Conservation (phyloP, 2,888 invertebrate species). For the Chloroclysta siterata region DNA sequence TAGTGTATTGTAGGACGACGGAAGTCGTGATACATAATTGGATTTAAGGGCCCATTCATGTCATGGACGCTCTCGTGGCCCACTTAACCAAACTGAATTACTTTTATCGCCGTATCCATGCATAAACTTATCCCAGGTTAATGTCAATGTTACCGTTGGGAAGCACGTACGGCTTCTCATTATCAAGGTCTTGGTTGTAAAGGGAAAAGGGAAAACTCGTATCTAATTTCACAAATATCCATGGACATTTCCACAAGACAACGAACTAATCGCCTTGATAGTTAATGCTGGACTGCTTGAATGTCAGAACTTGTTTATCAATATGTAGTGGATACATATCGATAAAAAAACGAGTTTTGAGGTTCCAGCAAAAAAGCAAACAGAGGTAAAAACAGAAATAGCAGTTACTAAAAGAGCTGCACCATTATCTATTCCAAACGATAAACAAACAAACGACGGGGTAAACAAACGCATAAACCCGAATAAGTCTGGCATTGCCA, state of each 20-base stretch:
- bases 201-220: background rate
- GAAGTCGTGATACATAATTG: slow-evolving; percentile 42
- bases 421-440: slow-evolving; percentile 8
- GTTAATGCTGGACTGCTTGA: too few species aligned
- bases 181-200: slow-evolving; percentile 1
- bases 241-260: too few species aligned
- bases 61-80: slow-evolving; percentile 38
- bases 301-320: too few species aligned
- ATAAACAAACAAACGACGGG: slow-evolving; percentile 12
- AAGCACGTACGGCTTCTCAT: background rate
- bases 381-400: background rate
- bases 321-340: background rate
- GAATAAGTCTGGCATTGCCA: slow-evolving; percentile 16
- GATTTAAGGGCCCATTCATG: slow-evolving; percentile 43
- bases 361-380: slow-evolving; percentile 5
- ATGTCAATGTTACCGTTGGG: slow-evolving; percentile 16
- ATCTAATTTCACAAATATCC: too few species aligned
- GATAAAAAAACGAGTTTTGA: background rate
- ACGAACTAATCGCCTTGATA: too few species aligned
- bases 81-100: slow-evolving; percentile 31
- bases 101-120: slow-evolving; percentile 27
- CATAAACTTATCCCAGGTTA: slow-evolving; percentile 17
- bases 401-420: slow-evolving; percentile 1
- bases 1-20: slow-evolving; percentile 38
- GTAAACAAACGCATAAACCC: slow-evolving; percentile 16